phyloP scores from a whole-genome alignment of 2,888 invertebrate species.

The Trissoscelio sp. region DNA sequence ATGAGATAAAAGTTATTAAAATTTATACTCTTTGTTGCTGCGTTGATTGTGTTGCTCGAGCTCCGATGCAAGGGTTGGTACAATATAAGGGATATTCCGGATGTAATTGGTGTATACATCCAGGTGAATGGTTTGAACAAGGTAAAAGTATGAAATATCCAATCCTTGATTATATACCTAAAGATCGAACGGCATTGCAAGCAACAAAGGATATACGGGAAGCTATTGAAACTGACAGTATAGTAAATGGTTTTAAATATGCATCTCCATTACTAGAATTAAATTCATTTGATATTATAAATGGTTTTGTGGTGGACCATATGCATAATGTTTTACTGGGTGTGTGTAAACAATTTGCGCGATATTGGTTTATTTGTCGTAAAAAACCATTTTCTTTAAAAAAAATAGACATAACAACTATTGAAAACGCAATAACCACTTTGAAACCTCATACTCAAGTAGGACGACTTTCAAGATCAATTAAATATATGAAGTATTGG shows the following conservation, averaged over 20 bases:
- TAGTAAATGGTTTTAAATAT: not conserved
- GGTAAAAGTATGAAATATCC: not conserved
- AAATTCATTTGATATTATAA: not conserved
- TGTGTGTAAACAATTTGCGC: not conserved
- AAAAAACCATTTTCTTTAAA: not conserved
- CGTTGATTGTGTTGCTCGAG: conserved; percentile 1
- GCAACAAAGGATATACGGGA: not conserved
- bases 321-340: conserved; percentile 2
- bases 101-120: conserved; percentile 3
- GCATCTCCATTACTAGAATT: not conserved
- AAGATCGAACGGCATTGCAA: not conserved
- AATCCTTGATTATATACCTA: not conserved
- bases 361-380: not conserved
- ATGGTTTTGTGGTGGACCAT: conserved; percentile 2
- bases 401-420: not conserved
- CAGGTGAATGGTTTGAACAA: not conserved
- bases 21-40: conserved; percentile 4
- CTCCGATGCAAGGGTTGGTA: not conserved
- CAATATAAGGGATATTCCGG: conserved; percentile 8
- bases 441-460: conserved; percentile 4
- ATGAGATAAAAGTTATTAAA: conserved; percentile 26
- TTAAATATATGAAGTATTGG: not conserved
- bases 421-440: not conserved
- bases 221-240: not conserved
- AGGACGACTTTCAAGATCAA: not conserved